Percentiles rank a stretch among this genome's conserved stretches.
Conservation (phyloP, 2,888 invertebrate genomes). For the Trypoxylon attenuatum region DNA sequence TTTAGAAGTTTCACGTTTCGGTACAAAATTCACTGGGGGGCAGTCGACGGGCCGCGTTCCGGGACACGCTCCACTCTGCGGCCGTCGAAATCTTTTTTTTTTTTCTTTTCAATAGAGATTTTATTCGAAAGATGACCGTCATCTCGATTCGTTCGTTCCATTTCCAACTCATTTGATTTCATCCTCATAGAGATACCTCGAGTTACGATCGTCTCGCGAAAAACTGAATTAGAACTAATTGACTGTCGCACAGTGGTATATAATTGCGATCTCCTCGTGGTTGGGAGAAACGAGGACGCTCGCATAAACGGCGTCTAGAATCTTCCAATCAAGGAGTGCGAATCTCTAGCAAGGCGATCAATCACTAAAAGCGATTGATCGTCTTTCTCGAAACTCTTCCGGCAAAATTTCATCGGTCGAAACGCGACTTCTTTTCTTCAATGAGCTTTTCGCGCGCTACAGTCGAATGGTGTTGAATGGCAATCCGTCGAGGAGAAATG, state of each 20-base stretch:
- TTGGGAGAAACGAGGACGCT: neutral
- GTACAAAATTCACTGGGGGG: slow-evolving; percentile 70
- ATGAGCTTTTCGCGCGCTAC: neutral
- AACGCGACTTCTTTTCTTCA: slow-evolving; percentile 1
- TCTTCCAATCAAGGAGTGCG: neutral
- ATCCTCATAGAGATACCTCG: neutral
- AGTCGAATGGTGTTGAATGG: neutral
- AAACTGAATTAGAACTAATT: slow-evolving; percentile 52
- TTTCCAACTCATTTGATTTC: slow-evolving; percentile 7
- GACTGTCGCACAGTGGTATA: slow-evolving; percentile 38
- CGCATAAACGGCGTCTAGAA: neutral
- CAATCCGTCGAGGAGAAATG: neutral
- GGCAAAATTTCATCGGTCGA: neutral
- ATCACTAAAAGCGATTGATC: neutral
- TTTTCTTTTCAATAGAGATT: slow-evolving; percentile 43
- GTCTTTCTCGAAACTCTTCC: slow-evolving; percentile 1
- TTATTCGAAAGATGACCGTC: slow-evolving; percentile 58
- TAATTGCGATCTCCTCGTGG: neutral
- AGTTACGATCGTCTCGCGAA: slow-evolving; percentile 17
- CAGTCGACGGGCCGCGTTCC: slow-evolving; percentile 52
- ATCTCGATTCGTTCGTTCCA: slow-evolving; percentile 35
- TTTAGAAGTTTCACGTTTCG: slow-evolving; percentile 69
- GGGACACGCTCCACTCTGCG: slow-evolving; percentile 35
- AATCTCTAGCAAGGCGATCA: neutral
- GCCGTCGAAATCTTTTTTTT: slow-evolving; percentile 31